Evolutionary conservation across 2,797 vertebrate species (phyloP).

Genomic region (Micrastur ruficollis): DNA sequence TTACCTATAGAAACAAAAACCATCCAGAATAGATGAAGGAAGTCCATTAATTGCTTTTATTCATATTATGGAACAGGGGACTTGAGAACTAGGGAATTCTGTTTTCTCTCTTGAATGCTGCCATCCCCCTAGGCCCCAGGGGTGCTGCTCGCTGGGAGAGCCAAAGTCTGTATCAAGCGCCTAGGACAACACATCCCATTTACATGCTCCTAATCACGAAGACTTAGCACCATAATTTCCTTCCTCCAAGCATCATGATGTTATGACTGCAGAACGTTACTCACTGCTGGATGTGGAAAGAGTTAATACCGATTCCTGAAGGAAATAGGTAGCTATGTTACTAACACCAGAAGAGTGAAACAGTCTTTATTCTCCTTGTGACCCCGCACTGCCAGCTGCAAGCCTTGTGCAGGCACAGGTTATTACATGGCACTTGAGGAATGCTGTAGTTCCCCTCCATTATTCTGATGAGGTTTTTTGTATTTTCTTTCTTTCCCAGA

Average conservation of each 20-base stretch:
- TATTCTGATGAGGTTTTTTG: slow-evolving; percentile 40
- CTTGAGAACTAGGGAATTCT: not conserved
- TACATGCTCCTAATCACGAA: not conserved
- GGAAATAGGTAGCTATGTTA: not conserved
- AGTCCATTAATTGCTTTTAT: not conserved
- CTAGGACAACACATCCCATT: not conserved
- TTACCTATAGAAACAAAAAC: not conserved
- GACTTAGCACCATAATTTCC: not conserved
- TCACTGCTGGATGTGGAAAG: not conserved
- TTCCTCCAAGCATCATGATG: not conserved
- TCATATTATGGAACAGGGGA: not conserved
- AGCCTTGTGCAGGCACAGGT: not conserved
- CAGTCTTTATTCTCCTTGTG: not conserved
- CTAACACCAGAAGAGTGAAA: not conserved
- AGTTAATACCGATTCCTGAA: not conserved
- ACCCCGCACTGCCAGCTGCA: not conserved
- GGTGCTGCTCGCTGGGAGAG: not conserved
- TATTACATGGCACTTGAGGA: slow-evolving; percentile 42
- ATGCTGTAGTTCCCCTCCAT: slow-evolving; percentile 11
- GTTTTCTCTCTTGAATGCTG: not conserved
- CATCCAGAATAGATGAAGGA: not conserved
- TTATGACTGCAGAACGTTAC: not conserved
- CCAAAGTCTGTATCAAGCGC: not conserved
- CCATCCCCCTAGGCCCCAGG: not conserved
- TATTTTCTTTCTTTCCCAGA: not conserved